Percentiles rank a stretch among this genome's conserved stretches.
Conservation (phyloP, 2,888 invertebrate genomes). For the Alviniconcha strummeri region DNA sequence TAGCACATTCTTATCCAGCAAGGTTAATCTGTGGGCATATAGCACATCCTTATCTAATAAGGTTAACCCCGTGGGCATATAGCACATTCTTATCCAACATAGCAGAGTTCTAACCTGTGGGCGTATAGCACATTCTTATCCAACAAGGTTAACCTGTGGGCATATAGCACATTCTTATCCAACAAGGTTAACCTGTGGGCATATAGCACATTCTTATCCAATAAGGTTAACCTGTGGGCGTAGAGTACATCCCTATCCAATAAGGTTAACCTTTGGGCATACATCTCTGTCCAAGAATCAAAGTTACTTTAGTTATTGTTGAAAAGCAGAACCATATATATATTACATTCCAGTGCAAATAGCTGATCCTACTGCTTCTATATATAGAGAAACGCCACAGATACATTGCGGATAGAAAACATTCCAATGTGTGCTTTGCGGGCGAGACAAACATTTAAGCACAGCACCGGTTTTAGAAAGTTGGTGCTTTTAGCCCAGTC, state of each 20-base stretch:
- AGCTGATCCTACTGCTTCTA: no score
- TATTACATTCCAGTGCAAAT: no score
- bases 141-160: background rate
- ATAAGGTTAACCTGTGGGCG: background rate
- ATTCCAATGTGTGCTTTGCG: no score
- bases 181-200: constrained; percentile 57
- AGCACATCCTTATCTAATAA: background rate
- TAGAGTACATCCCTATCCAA: background rate
- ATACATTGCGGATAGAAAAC: no score
- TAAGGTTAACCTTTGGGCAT: background rate
- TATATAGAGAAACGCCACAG: no score
- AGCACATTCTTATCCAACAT: constrained; percentile 35
- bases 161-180: background rate
- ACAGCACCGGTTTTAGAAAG: no score
- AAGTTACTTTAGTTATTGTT: no score
- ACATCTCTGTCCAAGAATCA: background rate
- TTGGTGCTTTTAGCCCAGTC: no score
- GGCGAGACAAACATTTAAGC: no score
- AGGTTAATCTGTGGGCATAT: background rate
- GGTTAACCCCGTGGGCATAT: background rate
- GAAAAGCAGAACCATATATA: no score
- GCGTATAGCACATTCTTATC: constrained; percentile 23
- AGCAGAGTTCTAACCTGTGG: constrained; percentile 59
- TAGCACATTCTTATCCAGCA: background rate
- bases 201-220: constrained; percentile 34